phyloP scores from a whole-genome alignment of 2,888 invertebrate genomes.

The Hirtodrosophila confusa region DNA sequence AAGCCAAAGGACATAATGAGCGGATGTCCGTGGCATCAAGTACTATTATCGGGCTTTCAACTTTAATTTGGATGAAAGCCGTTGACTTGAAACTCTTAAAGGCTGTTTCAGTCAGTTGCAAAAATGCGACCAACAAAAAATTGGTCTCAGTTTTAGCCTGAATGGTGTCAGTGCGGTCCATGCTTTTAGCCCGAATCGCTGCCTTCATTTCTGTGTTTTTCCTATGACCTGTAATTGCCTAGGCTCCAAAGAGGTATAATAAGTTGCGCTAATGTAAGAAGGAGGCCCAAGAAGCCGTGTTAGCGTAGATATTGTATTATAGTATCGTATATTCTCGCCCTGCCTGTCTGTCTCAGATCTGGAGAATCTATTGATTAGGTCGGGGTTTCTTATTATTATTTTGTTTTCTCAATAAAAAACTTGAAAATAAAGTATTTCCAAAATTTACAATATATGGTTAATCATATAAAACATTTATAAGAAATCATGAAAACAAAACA shows the following conservation, averaged over 20 bases:
- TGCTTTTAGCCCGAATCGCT: slow-evolving; percentile 42
- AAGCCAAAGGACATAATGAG: slow-evolving; percentile 41
- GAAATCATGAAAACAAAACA: too few species aligned
- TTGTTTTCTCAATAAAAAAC: too few species aligned
- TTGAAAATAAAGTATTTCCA: too few species aligned
- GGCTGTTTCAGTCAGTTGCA: background rate
- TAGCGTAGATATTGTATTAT: too few species aligned
- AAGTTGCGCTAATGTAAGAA: too few species aligned
- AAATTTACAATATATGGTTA: too few species aligned
- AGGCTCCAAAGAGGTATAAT: background rate
- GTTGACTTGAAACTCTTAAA: slow-evolving; percentile 14
- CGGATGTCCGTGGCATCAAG: slow-evolving; percentile 13
- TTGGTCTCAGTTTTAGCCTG: background rate
- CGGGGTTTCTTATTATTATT: too few species aligned
- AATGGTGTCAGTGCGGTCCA: slow-evolving; percentile 32
- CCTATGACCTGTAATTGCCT: slow-evolving; percentile 19
- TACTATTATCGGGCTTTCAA: background rate
- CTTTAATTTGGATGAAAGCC: background rate
- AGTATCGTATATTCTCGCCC: too few species aligned
- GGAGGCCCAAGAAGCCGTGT: too few species aligned
- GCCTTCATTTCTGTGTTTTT: background rate
- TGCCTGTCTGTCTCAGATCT: too few species aligned
- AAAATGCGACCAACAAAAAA: slow-evolving; percentile 14
- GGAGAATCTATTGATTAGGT: too few species aligned
- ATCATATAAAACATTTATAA: too few species aligned